phyloP scores from a whole-genome alignment of 2,888 invertebrate genomes.

The Lysandra bellargus region DNA sequence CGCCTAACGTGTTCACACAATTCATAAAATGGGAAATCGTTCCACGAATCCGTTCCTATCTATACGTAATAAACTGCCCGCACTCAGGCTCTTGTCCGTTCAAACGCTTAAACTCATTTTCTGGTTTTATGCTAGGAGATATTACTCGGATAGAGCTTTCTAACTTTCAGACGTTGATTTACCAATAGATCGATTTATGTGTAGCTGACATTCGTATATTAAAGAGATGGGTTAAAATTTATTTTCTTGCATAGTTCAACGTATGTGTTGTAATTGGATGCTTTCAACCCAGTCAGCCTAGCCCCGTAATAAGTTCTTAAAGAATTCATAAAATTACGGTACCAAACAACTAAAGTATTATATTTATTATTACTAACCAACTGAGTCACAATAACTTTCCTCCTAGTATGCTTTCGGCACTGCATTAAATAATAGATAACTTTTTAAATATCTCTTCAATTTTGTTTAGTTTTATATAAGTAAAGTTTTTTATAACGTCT shows the following conservation, averaged over 20 bases:
- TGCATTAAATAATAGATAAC: not conserved
- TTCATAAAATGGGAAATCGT: constrained; percentile 28
- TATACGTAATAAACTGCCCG: constrained; percentile 15
- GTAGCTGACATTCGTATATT: not conserved
- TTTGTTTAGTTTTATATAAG: not conserved
- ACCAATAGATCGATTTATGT: constrained; percentile 15
- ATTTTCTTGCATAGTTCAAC: not conserved
- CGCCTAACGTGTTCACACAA: constrained; percentile 23
- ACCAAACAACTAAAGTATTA: no score
- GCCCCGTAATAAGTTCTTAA: not conserved
- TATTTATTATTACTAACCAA: no score
- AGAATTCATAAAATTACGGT: no score
- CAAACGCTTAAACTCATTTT: constrained; percentile 24
- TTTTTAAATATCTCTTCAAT: not conserved
- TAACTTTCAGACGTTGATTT: constrained; percentile 17
- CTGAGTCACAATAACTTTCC: no score
- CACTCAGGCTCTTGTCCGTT: not conserved
- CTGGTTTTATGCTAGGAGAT: constrained; percentile 21
- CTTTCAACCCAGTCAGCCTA: not conserved
- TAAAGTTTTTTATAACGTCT: not conserved
- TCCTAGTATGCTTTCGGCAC: no score
- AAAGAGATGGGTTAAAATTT: not conserved
- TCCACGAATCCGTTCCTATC: constrained; percentile 20
- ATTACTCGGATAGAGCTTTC: constrained; percentile 12
- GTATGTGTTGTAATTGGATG: not conserved